These are phyloP conservation scores for Lagocephalus sceleratus DNA, from an alignment of 2,797 vertebrate genomes.

Conservation along the genomic window DNA sequence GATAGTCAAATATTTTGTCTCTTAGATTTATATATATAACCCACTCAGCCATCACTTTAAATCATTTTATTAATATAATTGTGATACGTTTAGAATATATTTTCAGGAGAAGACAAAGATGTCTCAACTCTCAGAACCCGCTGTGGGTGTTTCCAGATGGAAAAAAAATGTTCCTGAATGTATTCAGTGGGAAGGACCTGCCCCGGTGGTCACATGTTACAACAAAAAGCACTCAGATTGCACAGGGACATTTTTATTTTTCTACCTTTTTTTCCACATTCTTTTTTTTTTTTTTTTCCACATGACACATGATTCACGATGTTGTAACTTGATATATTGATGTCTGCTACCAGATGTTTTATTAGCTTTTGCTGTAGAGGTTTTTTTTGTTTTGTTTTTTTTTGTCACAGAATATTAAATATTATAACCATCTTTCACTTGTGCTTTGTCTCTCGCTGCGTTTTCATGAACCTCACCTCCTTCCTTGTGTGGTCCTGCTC, in stretches of 20 bases:
- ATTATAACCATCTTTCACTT: conserved; percentile 68
- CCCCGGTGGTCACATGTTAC: conserved; percentile 30
- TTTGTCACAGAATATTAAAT: conserved; percentile 75
- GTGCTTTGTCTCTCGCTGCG: conserved; percentile 12
- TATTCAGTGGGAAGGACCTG: conserved; percentile 46
- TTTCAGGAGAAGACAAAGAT: background rate
- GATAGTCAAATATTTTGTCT: conserved; percentile 3
- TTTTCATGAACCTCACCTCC: background rate
- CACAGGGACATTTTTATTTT: conserved; percentile 45
- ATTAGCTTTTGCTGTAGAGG: conserved; percentile 75
- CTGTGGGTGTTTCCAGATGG: conserved; percentile 5
- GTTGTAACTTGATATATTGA: conserved; percentile 73
- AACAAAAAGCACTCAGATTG: conserved; percentile 45
- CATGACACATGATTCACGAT: conserved; percentile 59
- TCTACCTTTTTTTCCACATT: conserved; percentile 45
- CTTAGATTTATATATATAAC: conserved; percentile 1
- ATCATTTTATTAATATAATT: conserved; percentile 7
- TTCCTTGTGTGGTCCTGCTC: background rate
- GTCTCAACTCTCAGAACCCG: conserved; percentile 11
- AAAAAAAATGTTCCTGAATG: conserved; percentile 59
- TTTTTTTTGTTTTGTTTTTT: no score
- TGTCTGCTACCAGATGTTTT: conserved; percentile 76
- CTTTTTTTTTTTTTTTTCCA: conserved; percentile 48
- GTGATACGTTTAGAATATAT: no score
- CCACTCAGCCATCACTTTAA: no score